Evolutionary conservation across 2,113 vertebrate genomes (phyloP).

Genomic region (Periophthalmus modestus): DNA sequence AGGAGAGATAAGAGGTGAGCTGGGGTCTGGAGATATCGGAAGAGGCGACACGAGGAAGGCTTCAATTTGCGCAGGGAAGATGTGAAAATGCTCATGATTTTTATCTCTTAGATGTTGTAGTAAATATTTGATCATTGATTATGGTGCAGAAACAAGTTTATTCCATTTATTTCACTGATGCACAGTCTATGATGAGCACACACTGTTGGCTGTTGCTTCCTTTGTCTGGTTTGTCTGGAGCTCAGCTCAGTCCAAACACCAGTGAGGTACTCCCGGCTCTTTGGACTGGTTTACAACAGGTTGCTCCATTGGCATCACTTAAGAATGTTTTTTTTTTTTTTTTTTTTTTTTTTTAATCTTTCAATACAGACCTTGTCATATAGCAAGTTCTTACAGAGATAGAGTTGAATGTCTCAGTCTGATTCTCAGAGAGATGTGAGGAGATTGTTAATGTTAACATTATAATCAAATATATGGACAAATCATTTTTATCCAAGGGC

Average conservation of each 20-base stretch:
- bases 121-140: not conserved
- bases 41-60: not conserved
- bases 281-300: no score
- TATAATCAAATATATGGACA: no score
- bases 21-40: not conserved
- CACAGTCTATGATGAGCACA: not conserved
- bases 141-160: not conserved
- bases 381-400: not conserved
- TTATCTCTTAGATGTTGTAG: not conserved
- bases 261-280: no score
- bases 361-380: not conserved
- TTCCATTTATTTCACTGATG: not conserved
- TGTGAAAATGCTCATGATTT: not conserved
- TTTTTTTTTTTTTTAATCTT: no score
- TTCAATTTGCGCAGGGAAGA: not conserved
- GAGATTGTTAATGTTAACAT: no score
- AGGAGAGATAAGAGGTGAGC: constrained; percentile 28
- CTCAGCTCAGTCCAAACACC: no score
- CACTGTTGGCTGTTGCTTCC: not conserved
- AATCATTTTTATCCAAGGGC: no score
- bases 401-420: not conserved
- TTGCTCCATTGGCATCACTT: no score
- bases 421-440: no score
- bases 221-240: not conserved
- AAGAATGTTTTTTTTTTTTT: no score